phyloP scores from a whole-genome alignment of 1,140 invertebrate genomes.

The Tetramorium parvispinum region DNA sequence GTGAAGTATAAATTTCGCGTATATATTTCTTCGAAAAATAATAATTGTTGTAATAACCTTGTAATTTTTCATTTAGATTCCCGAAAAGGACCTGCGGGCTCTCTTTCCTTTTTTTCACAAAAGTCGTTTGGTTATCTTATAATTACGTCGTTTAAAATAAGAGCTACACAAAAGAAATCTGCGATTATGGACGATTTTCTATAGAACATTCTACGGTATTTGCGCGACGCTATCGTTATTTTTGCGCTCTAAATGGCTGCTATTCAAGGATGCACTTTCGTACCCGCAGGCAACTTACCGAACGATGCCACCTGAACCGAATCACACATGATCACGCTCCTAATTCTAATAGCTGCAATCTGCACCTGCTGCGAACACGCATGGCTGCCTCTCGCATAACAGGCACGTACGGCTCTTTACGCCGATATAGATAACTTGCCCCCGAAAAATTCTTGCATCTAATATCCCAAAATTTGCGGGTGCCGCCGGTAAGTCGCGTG shows the following conservation, averaged over 20 bases:
- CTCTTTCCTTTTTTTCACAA: neutral
- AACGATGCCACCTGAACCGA: neutral
- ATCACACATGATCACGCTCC: conserved; percentile 31
- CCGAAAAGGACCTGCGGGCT: neutral
- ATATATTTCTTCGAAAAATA: neutral
- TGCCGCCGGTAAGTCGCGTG: conserved; percentile 29
- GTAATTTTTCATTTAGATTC: neutral
- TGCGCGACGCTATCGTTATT: neutral
- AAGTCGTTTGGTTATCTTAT: neutral
- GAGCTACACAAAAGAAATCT: neutral
- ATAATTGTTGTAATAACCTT: neutral
- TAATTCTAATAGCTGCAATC: conserved; percentile 65
- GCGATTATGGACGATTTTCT: neutral
- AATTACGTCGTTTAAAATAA: neutral
- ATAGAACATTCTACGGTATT: neutral
- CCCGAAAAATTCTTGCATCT: conserved; percentile 34
- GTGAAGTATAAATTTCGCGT: neutral
- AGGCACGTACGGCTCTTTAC: neutral
- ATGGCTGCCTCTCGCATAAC: neutral
- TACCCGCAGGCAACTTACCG: conserved; percentile 27
- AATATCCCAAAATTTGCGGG: conserved; percentile 50
- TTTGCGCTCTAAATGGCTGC: neutral
- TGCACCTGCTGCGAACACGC: conserved; percentile 56
- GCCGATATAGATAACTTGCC: conserved; percentile 25
- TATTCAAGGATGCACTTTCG: conserved; percentile 39